phyloP scores from a whole-genome alignment of 2,113 vertebrate species.

The Beaufortia kweichowensis region DNA sequence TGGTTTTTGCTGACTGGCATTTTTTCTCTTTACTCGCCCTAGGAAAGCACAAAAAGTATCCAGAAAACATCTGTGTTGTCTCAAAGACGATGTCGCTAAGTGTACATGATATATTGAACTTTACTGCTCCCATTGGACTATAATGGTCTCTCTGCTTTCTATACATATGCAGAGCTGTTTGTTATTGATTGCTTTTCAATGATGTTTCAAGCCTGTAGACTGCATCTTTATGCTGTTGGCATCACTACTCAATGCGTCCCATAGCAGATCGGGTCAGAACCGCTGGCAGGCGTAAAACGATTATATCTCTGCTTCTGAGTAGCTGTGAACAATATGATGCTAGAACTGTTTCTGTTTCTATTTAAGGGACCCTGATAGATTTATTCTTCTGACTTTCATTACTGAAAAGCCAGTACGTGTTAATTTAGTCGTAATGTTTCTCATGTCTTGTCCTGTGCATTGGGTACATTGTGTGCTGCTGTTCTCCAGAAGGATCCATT shows the following conservation, averaged over 20 bases:
- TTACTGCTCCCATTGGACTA: background rate
- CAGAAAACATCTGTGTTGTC: slow-evolving; percentile 19
- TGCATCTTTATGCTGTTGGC: background rate
- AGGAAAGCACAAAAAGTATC: background rate
- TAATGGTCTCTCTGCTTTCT: background rate
- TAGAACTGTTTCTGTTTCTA: background rate
- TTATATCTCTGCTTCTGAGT: background rate
- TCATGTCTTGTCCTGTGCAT: background rate
- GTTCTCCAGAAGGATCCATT: too few relatives aligned
- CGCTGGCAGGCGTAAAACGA: background rate
- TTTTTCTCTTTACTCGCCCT: background rate
- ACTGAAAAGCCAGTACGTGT: background rate
- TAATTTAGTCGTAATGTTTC: background rate
- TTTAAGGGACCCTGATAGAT: background rate
- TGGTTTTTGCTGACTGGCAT: too few relatives aligned
- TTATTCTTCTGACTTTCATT: background rate
- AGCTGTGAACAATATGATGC: background rate
- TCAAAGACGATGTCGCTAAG: background rate
- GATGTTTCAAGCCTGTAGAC: slow-evolving; percentile 7
- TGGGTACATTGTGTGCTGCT: background rate
- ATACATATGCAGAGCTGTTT: background rate
- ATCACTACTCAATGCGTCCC: background rate
- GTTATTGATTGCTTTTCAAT: slow-evolving; percentile 24
- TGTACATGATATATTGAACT: background rate
- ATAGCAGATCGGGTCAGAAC: background rate